A percentile compares a stretch with the other conserved stretches of the same genome.
phyloP scores from a whole-genome alignment of 35 echinoderm and acorn worm genomes.

The Apostichopus californicus region DNA sequence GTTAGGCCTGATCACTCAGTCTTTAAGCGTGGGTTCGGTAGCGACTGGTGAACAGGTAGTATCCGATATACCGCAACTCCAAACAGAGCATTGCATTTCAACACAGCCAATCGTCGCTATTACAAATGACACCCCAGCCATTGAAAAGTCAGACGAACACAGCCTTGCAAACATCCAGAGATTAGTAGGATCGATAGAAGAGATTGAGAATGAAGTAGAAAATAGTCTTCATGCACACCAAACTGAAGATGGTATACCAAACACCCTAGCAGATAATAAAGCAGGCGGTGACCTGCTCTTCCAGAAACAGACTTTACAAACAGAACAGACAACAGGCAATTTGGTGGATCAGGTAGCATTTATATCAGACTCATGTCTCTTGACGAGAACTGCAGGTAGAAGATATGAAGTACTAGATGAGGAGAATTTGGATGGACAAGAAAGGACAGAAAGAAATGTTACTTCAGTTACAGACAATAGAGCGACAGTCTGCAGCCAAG shows the following conservation, averaged over 20 bases:
- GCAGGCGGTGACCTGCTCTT: not conserved
- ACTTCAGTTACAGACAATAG: not conserved
- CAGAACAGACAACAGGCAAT: not conserved
- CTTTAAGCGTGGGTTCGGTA: not conserved
- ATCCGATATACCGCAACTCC: not conserved
- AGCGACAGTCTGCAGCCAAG: not conserved
- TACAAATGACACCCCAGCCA: not conserved
- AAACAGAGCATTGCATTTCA: not conserved
- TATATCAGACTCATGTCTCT: too few species aligned
- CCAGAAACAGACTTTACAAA: not conserved
- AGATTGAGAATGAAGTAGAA: not conserved
- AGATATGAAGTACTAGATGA: not conserved
- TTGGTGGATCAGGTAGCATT: not conserved
- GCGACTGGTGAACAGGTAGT: not conserved
- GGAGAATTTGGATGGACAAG: not conserved
- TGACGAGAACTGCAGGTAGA: too few species aligned
- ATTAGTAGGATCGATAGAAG: not conserved
- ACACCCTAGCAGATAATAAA: not conserved
- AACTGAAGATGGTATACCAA: not conserved
- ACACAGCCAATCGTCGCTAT: not conserved
- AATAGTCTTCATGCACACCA: not conserved
- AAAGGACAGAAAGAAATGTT: not conserved
- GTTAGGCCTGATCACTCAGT: not conserved
- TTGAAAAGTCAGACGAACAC: not conserved
- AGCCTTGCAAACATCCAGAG: not conserved